Base-by-base conservation (phyloP, 2,113 vertebrate genomes). In the Rallus limicola region DNA sequence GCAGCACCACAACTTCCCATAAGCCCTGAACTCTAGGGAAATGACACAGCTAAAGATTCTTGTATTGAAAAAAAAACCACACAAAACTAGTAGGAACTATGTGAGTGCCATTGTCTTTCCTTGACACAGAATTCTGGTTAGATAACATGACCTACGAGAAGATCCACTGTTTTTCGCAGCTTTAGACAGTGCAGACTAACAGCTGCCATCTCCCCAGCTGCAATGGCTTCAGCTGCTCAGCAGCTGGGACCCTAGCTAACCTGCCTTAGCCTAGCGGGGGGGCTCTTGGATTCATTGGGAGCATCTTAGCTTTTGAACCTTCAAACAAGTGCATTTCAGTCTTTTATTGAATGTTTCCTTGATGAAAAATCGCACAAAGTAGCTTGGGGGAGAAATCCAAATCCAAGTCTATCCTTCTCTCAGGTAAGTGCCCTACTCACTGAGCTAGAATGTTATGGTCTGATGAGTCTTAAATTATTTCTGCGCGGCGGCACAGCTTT, bases 381-480 rank as follows among this genome's bases (percentile, higher is more conserved):
- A 69, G 5, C 69, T 55, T 86, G 11, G 15, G 62, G 59, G 7
- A 91, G 33, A 89, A 95, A 87, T 84, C 31, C 9, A 81, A 92
- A 94, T 89, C 52, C 1, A 4, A 50, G 46, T 78, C 56, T 76
- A 17, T 76, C 67, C 70, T 81, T 84, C 60, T 68, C 62, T 75
- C 65, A 96, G 65, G 77, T 94, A 89, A 89, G 28, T 46, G 21
- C 11, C 83, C 68, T 81, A 55, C 40, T 75, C 5, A 2, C 36
- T 81, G 69, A 81, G 77, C 56, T 87, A 84, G 69, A 82, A 94
- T 84, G 69, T 55, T 86, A 64, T 31, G n/a, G 69, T 82, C 81
- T 91, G 62, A 87, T 89, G 65, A 94, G 42, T 56, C 56, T 84
- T 92, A 78, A 89, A 87, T 87, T 86, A 84, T 86, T 92, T 89